Evolutionary conservation across 2,888 invertebrate species (phyloP).

Genomic region (Diplazon laetatorius): DNA sequence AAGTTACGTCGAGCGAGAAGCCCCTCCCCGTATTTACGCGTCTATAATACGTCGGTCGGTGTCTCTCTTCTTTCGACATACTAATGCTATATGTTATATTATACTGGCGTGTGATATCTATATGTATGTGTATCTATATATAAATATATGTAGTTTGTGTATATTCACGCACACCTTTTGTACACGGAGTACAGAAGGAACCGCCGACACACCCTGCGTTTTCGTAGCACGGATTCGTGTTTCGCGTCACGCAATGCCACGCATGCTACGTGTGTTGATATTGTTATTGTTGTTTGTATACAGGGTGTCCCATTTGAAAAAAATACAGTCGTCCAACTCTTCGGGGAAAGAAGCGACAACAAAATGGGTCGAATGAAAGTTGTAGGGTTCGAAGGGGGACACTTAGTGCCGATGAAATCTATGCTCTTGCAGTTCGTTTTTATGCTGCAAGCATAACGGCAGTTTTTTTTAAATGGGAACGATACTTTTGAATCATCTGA

Average conservation of each 20-base stretch:
- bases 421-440: no score
- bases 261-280: not conserved
- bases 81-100: constrained; percentile 9
- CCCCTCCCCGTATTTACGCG: constrained; percentile 57
- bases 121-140: not conserved
- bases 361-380: no score
- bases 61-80: constrained; percentile 47
- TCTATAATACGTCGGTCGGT: constrained; percentile 40
- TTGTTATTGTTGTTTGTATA: not conserved
- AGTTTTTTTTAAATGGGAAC: no score
- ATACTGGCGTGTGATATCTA: not conserved
- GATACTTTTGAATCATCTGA: no score
- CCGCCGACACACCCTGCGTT: constrained; percentile 39
- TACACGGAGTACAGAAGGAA: constrained; percentile 1
- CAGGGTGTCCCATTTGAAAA: not conserved
- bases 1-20: constrained; percentile 52
- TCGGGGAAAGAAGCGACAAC: no score
- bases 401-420: no score
- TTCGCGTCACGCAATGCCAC: constrained; percentile 13
- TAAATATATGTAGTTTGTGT: not conserved
- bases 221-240: constrained; percentile 29
- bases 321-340: not conserved
- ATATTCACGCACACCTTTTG: not conserved
- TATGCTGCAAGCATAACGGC: no score
- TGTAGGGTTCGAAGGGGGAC: no score